Conservation (phyloP, 2,113 vertebrate species). For the Syrmaticus mikado region DNA sequence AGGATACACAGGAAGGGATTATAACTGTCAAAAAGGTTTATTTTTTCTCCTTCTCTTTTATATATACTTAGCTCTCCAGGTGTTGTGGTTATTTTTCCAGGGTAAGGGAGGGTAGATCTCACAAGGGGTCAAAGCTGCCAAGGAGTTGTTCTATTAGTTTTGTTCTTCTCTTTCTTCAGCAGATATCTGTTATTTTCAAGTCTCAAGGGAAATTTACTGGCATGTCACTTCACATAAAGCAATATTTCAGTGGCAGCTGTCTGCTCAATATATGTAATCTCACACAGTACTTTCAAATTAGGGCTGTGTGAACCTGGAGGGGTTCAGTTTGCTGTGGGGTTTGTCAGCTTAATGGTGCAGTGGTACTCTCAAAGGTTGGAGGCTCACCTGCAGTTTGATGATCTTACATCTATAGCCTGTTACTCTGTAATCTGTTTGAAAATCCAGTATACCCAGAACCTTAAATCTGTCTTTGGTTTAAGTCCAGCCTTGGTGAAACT, state of each 20-base stretch:
- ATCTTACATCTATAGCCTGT: background rate
- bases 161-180: conserved; percentile 33
- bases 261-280: conserved; percentile 19
- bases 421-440: background rate
- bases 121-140: conserved; percentile 48
- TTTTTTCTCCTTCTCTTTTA: conserved; percentile 51
- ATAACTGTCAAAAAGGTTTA: conserved; percentile 93
- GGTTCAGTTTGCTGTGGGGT: background rate
- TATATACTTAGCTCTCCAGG: conserved; percentile 40
- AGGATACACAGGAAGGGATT: conserved; percentile 93
- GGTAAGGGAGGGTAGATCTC: conserved; percentile 7
- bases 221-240: conserved; percentile 57
- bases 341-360: background rate
- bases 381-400: background rate
- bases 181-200: conserved; percentile 49
- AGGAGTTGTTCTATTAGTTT: conserved; percentile 50
- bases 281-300: conserved; percentile 24
- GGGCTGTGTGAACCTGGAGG: conserved; percentile 4
- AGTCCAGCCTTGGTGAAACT: background rate
- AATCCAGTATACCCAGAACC: background rate
- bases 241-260: conserved; percentile 37
- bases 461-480: background rate
- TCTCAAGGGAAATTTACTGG: conserved; percentile 44
- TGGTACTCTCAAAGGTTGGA: background rate
- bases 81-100: conserved; percentile 17